Base-by-base conservation (phyloP, 2,797 vertebrate species). In the Thunnus albacares region DNA sequence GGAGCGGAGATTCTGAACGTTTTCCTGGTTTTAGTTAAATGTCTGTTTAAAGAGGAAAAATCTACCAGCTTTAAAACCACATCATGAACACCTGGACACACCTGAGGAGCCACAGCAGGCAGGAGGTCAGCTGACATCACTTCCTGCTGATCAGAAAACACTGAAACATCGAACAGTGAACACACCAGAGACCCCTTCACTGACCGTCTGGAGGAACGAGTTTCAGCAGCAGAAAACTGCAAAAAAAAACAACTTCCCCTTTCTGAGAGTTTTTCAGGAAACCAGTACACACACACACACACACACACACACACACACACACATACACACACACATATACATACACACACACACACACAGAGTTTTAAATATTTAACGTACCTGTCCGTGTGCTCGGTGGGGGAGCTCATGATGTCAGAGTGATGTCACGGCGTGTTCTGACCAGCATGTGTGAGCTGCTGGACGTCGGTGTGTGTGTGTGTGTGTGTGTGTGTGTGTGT, bases 331-430 rank as follows among this genome's bases (percentile, higher is more conserved):
- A 77, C 49, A 61, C 22, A 82, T n/a, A n/a, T n/a, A n/a, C n/a
- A n/a, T n/a, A n/a, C 4, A 52, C 47, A 57, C 33, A 63, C 35
- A 60, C 45, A 77, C 49, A 61, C 22, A 82, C 4, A 52, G 30
- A 58, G 20, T 51, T 12, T 8, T 43, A 28, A 68, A 35, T 33
- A 15, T 64, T 58, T 55, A 66, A 65, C 67, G 0, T 83, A 94
- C 93, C 91, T 87, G 75, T 92, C 74, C 17, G 59, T 79, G 68
- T 63, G 68, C 12, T 81, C 74, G 2, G 74, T 8, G 43, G 80
- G 63, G 67, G 81, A 72, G 66, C 87, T 93, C 93, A 94, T 93
- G 88, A 83, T 91, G 86, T 89, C 87, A 88, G 82, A 3, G 55
- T 88, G 87, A 90, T 87, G 81, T 83, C 84, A 77, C 79, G 1